These are phyloP conservation scores for Muraenolepis orangiensis DNA, from an alignment of 2,797 vertebrate genomes.

Conservation along the genomic window DNA sequence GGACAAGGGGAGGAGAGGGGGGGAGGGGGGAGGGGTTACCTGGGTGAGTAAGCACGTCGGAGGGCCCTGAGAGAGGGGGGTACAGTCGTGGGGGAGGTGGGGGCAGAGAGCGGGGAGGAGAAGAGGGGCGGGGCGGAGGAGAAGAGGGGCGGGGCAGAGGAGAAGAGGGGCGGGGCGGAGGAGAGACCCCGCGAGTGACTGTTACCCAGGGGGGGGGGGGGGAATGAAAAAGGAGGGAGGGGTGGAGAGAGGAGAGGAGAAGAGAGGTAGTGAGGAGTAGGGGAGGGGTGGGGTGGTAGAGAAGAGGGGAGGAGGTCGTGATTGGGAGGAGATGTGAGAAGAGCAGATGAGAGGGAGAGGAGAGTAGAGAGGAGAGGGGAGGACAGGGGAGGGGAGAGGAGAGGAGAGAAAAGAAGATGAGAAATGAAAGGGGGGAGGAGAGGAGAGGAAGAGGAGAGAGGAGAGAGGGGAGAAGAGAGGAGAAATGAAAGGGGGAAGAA, in stretches of 20 bases:
- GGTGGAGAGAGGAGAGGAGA: too few species aligned
- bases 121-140: slow-evolving; percentile 48
- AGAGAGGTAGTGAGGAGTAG: slow-evolving; percentile 21
- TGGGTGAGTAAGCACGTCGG: slow-evolving; percentile 87
- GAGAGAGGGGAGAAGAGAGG: background rate
- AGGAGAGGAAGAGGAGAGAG: slow-evolving; percentile 17
- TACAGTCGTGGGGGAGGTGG: slow-evolving; percentile 37
- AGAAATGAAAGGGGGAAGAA: too few species aligned
- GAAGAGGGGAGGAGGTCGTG: slow-evolving; percentile 5
- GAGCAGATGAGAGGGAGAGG: slow-evolving; percentile 9
- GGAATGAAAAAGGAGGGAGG: too few species aligned
- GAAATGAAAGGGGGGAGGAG: too few species aligned
- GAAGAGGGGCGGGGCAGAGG: slow-evolving; percentile 46
- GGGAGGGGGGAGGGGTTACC: slow-evolving; percentile 80
- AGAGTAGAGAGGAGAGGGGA: background rate
- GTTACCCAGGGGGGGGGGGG: slow-evolving; percentile 46
- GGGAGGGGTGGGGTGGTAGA: slow-evolving; percentile 17
- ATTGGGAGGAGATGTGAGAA: too few species aligned
- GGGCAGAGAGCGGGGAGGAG: slow-evolving; percentile 34
- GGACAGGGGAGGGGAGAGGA: background rate
- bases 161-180: too few species aligned
- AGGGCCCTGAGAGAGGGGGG: slow-evolving; percentile 79
- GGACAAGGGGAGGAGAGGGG: background rate
- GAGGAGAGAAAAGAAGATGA: background rate
- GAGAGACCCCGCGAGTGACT: slow-evolving; percentile 90